Evolutionary conservation across 2,888 invertebrate species (phyloP).

Genomic region (Auanema sp.): DNA sequence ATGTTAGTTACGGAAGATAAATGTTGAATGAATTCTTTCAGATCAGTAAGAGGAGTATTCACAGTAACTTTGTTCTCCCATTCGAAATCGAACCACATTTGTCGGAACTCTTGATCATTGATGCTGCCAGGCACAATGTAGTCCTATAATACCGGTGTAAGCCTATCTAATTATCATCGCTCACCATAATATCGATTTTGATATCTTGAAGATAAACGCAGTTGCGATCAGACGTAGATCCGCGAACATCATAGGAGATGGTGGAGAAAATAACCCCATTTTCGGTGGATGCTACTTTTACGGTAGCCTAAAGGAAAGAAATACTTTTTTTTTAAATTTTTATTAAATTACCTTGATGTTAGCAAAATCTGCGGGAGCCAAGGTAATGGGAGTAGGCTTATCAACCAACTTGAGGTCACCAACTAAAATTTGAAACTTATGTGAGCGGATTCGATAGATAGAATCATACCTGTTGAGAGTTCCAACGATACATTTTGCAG

Average conservation of each 20-base stretch:
- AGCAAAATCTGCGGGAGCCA: conserved; percentile 95
- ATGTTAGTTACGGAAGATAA: conserved; percentile 93
- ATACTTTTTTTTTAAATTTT: background rate
- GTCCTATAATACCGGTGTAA: conserved; percentile 78
- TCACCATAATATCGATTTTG: conserved; percentile 31
- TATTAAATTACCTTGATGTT: conserved; percentile 83
- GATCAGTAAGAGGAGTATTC: conserved; percentile 85
- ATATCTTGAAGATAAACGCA: conserved; percentile 98
- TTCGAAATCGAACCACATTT: conserved; percentile 99
- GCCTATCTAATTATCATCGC: background rate
- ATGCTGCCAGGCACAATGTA: conserved; percentile 85
- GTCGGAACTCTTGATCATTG: conserved; percentile 91
- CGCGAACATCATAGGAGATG: conserved; percentile 95
- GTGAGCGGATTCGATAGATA: background rate
- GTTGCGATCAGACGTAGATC: conserved; percentile 87
- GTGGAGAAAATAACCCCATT: conserved; percentile 99
- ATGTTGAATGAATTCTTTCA: conserved; percentile 88
- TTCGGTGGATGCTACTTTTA: conserved; percentile 90
- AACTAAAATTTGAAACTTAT: conserved; percentile 66
- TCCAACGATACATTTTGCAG: conserved; percentile 96
- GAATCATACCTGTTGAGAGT: conserved; percentile 76
- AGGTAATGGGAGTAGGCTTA: conserved; percentile 89
- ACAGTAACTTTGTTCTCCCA: conserved; percentile 99
- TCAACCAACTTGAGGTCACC: conserved; percentile 90
- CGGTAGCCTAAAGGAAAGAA: conserved; percentile 55